A percentile compares a stretch with the other conserved stretches of the same genome.
Evolutionary conservation across 1,140 invertebrate genomes (phyloP).

Genomic region (Drosophila arizonae): DNA sequence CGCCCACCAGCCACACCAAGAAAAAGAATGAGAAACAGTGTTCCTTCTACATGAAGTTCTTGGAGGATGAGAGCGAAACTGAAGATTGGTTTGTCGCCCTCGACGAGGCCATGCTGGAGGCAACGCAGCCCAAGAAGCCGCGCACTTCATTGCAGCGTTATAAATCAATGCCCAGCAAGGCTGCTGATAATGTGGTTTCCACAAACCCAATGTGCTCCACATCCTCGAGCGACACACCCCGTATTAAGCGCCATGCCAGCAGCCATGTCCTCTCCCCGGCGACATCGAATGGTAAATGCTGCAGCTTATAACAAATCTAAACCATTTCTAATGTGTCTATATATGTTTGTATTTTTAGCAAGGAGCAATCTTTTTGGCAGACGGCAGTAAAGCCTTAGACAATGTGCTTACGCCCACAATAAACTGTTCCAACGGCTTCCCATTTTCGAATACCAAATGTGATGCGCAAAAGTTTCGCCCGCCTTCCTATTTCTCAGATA

Average conservation of each 20-base stretch:
- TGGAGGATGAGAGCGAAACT: conserved; percentile 71
- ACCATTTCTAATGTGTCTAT: conserved; percentile 5
- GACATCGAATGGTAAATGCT: conserved; percentile 54
- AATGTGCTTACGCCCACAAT: background rate
- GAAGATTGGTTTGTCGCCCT: conserved; percentile 72
- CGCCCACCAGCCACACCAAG: conserved; percentile 58
- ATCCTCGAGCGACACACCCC: conserved; percentile 37
- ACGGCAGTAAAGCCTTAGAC: conserved; percentile 58
- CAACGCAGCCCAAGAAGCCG: conserved; percentile 64
- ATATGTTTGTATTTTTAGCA: conserved; percentile 34
- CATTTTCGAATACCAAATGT: conserved; percentile 42
- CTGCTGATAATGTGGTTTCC: conserved; percentile 13
- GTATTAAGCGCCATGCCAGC: conserved; percentile 68
- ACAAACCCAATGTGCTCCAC: conserved; percentile 8
- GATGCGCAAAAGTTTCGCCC: conserved; percentile 45
- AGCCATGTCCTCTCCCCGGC: conserved; percentile 64
- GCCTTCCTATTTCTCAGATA: conserved; percentile 28
- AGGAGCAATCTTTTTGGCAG: conserved; percentile 68
- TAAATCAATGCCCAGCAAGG: conserved; percentile 71
- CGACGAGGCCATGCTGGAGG: conserved; percentile 67
- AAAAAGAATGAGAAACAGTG: conserved; percentile 59
- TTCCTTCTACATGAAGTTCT: conserved; percentile 78
- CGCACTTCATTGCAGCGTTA: conserved; percentile 73
- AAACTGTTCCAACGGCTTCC: conserved; percentile 33
- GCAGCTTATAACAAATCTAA: background rate